A percentile compares a stretch with the other conserved stretches of the same genome.
phyloP scores from a whole-genome alignment of 2,113 vertebrate genomes.

The Aythya baeri region DNA sequence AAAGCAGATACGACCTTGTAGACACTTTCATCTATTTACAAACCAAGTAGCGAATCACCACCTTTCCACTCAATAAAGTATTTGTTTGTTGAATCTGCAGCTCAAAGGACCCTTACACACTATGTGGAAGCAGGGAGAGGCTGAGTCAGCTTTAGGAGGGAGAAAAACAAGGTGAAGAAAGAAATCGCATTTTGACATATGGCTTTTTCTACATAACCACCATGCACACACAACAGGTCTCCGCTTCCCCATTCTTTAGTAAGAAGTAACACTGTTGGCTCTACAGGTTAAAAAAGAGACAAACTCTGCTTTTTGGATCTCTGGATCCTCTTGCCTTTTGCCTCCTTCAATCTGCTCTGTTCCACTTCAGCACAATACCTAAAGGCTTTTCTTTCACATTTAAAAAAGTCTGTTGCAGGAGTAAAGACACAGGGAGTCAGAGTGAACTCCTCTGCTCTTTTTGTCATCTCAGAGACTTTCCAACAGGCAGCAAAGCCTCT shows the following conservation, averaged over 20 bases:
- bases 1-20: conserved; percentile 74
- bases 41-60: conserved; percentile 60
- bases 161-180: conserved; percentile 4
- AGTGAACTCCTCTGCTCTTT: background rate
- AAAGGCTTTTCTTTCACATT: background rate
- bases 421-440: background rate
- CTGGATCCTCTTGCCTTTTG: background rate
- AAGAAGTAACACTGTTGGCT: background rate
- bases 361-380: background rate
- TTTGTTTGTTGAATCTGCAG: conserved; percentile 64
- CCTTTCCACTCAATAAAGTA: conserved; percentile 38
- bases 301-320: background rate
- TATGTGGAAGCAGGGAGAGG: conserved; percentile 45
- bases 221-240: conserved; percentile 15
- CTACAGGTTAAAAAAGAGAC: background rate
- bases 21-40: conserved; percentile 76
- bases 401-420: background rate
- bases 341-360: background rate
- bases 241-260: background rate
- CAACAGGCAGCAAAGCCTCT: background rate
- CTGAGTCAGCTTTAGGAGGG: conserved; percentile 51
- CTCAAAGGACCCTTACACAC: conserved; percentile 54
- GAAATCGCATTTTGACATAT: conserved; percentile 30
- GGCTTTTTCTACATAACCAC: conserved; percentile 48
- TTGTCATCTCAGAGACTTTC: background rate